Conservation (phyloP, 2,113 vertebrate species). For the Hippocampus zosterae region DNA sequence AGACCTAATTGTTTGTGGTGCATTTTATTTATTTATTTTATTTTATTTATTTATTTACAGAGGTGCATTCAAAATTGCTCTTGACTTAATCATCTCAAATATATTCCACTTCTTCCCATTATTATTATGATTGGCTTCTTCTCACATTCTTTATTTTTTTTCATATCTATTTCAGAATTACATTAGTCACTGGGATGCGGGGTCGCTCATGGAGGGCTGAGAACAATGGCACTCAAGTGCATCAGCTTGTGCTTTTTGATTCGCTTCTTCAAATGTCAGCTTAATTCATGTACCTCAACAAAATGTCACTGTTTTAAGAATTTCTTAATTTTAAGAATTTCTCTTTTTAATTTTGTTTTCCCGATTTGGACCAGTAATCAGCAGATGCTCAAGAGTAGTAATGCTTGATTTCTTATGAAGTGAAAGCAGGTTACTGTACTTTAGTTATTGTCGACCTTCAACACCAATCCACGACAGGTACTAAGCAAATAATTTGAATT, state of each 20-base stretch:
- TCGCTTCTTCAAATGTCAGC: slow-evolving; percentile 2
- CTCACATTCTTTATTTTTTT: slow-evolving; percentile 10
- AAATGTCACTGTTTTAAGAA: slow-evolving; percentile 8
- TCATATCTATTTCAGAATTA: slow-evolving; percentile 5
- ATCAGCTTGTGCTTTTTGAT: slow-evolving; percentile 1
- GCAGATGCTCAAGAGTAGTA: background rate
- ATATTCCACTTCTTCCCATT: slow-evolving; percentile 3
- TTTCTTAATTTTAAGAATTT: background rate
- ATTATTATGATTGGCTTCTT: slow-evolving; percentile 26
- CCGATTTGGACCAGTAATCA: background rate
- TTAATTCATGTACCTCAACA: slow-evolving; percentile 7
- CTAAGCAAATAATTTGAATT: background rate
- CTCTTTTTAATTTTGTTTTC: too few species aligned
- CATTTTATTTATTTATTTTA: slow-evolving; percentile 23
- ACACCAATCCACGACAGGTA: background rate
- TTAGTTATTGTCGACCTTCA: background rate
- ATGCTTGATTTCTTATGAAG: background rate
- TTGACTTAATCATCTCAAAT: slow-evolving; percentile 10
- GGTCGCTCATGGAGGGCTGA: background rate
- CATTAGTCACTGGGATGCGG: slow-evolving; percentile 9
- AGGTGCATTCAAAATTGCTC: slow-evolving; percentile 20
- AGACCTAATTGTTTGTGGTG: slow-evolving; percentile 25
- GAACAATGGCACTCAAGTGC: background rate
- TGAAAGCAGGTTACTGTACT: background rate
- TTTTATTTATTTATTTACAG: slow-evolving; percentile 6